phyloP scores from a whole-genome alignment of 2,113 vertebrate species.

The Sylvia atricapilla region DNA sequence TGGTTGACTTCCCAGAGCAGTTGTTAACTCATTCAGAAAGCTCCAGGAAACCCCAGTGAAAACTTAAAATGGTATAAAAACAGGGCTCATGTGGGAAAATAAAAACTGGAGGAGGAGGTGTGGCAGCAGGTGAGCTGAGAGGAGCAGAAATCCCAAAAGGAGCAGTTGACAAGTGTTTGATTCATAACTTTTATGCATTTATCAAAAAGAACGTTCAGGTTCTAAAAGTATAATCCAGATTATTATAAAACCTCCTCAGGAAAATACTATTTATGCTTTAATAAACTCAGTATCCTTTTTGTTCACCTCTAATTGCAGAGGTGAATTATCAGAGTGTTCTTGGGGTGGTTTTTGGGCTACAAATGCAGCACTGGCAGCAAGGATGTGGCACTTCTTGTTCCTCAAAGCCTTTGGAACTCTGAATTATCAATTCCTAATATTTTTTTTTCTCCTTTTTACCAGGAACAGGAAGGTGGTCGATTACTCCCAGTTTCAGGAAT shows the following conservation, averaged over 20 bases:
- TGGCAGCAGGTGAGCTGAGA: neutral
- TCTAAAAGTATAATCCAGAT: neutral
- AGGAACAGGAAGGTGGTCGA: constrained; percentile 99
- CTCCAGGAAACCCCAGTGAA: neutral
- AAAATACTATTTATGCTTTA: neutral
- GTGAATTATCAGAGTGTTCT: neutral
- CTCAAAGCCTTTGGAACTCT: neutral
- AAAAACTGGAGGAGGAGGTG: neutral
- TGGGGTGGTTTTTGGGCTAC: neutral
- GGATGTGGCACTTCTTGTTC: neutral
- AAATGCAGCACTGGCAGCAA: neutral
- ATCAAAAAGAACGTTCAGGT: neutral
- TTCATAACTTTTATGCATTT: neutral
- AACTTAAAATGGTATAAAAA: neutral
- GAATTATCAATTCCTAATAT: neutral
- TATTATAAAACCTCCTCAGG: neutral
- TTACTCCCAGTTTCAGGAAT: constrained; percentile 98
- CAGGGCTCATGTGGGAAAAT: fast-evolving
- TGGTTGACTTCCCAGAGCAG: neutral
- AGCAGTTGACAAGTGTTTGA: neutral
- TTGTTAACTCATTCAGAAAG: neutral
- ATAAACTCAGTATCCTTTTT: fast-evolving
- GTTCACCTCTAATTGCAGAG: neutral
- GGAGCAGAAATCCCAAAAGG: neutral
- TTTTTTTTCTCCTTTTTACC: neutral